Conservation (phyloP, 2,797 vertebrate species). For the Rhinogobio ventralis region DNA sequence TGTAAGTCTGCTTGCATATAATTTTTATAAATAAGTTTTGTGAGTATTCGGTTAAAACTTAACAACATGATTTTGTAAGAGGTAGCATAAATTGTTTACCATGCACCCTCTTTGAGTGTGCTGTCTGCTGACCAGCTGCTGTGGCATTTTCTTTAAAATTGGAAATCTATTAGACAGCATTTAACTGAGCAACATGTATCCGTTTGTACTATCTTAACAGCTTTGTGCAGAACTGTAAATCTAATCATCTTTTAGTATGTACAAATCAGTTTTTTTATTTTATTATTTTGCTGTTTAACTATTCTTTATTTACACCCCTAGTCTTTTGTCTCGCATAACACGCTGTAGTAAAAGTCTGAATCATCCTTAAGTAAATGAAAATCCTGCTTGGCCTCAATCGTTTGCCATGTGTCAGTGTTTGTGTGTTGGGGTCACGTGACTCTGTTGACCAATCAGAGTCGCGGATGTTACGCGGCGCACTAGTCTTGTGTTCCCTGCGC, state of each 20-base stretch:
- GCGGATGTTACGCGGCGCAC: slow-evolving; percentile 23
- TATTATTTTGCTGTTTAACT: background rate
- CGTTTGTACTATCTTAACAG: background rate
- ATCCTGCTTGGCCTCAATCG: background rate
- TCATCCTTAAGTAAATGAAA: slow-evolving; percentile 27
- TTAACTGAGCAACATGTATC: background rate
- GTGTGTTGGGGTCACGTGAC: slow-evolving; percentile 71
- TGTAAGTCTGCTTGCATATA: background rate
- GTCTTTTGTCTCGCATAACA: slow-evolving; percentile 1
- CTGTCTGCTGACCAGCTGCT: slow-evolving; percentile 16
- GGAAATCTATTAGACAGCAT: background rate
- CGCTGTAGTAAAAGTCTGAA: slow-evolving; percentile 28
- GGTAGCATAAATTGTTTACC: background rate
- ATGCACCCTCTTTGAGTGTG: background rate
- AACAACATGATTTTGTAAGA: background rate
- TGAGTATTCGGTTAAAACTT: background rate
- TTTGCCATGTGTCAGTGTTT: slow-evolving; percentile 52
- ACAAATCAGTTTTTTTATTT: background rate
- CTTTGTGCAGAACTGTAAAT: slow-evolving; percentile 11
- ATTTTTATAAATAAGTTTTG: background rate
- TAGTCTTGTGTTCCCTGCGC: slow-evolving; percentile 5
- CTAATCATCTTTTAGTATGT: no score
- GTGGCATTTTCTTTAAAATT: slow-evolving; percentile 1
- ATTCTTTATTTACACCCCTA: background rate
- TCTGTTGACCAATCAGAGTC: slow-evolving; percentile 65